phyloP scores from a whole-genome alignment of 2,113 vertebrate genomes.

The Poicephalus gulielmi region DNA sequence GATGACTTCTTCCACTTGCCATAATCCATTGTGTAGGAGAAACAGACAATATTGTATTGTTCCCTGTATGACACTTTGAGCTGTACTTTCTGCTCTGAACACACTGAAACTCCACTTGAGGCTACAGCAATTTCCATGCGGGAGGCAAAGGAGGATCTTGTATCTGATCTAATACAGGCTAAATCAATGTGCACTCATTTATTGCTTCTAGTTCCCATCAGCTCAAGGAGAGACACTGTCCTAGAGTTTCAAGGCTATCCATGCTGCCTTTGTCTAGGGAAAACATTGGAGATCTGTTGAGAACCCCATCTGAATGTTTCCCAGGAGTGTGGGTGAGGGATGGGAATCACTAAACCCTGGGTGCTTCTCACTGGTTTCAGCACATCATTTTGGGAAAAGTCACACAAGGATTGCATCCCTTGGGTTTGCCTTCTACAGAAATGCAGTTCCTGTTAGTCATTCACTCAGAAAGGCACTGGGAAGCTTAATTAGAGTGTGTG shows the following conservation, averaged over 20 bases:
- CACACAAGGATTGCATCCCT: not conserved
- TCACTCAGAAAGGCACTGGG: not conserved
- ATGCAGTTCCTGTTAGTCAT: not conserved
- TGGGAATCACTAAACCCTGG: not conserved
- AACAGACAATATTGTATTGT: constrained; percentile 47
- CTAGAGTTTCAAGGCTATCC: constrained; percentile 54
- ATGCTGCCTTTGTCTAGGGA: not conserved
- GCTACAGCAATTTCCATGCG: constrained; percentile 52
- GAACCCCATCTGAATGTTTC: not conserved
- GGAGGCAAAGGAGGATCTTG: constrained; percentile 48
- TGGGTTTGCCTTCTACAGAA: not conserved
- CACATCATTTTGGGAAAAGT: not conserved
- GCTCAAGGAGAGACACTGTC: constrained; percentile 55
- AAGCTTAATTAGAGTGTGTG: not conserved
- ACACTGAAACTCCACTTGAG: constrained; percentile 42
- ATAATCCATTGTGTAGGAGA: constrained; percentile 29
- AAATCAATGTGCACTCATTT: constrained; percentile 46
- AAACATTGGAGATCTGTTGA: not conserved
- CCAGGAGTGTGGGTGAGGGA: not conserved
- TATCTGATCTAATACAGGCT: constrained; percentile 39
- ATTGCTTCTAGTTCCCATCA: constrained; percentile 32
- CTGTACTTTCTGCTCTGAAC: constrained; percentile 56
- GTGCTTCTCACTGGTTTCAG: not conserved
- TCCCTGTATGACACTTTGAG: not conserved
- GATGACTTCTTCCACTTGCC: constrained; percentile 49